Conservation (phyloP, 2,888 invertebrate species). For the Cenopis cana region DNA sequence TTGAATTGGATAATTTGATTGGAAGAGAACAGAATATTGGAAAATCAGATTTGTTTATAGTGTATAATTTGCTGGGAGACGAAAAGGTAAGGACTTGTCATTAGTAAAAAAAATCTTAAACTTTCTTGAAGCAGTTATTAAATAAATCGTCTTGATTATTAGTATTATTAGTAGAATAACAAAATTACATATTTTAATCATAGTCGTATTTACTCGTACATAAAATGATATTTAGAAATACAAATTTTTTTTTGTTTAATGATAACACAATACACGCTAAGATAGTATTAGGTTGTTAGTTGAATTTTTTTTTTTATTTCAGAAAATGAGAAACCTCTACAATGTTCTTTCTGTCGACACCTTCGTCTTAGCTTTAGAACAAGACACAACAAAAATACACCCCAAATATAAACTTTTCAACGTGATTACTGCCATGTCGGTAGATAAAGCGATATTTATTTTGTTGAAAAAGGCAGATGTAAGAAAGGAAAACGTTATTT, state of each 20-base stretch:
- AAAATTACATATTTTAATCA: too few species aligned
- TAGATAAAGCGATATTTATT: slow-evolving; percentile 56
- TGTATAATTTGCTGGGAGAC: slow-evolving; percentile 56
- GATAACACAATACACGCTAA: too few species aligned
- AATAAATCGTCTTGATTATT: too few species aligned
- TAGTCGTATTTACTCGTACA: too few species aligned
- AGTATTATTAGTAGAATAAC: too few species aligned
- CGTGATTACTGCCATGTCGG: slow-evolving; percentile 59
- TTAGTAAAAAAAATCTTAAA: neutral
- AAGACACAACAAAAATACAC: slow-evolving; percentile 52
- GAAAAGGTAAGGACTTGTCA: slow-evolving; percentile 53
- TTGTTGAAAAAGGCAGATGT: slow-evolving; percentile 55
- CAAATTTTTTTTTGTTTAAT: too few species aligned
- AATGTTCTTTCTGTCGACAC: slow-evolving; percentile 51
- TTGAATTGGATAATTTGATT: slow-evolving; percentile 36
- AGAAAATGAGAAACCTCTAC: slow-evolving; percentile 59
- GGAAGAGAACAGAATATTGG: slow-evolving; percentile 40
- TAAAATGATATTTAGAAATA: too few species aligned
- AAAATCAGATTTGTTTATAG: slow-evolving; percentile 56
- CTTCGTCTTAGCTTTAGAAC: slow-evolving; percentile 60
- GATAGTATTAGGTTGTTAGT: too few species aligned
- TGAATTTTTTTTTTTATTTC: slow-evolving; percentile 46
- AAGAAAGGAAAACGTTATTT: slow-evolving; percentile 51
- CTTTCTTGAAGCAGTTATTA: too few species aligned
- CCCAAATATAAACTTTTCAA: slow-evolving; percentile 54